Percentiles rank a stretch among this genome's conserved stretches.
Evolutionary conservation across 2,113 vertebrate species (phyloP).

Genomic region (Heterotilapia buettikoferi): DNA sequence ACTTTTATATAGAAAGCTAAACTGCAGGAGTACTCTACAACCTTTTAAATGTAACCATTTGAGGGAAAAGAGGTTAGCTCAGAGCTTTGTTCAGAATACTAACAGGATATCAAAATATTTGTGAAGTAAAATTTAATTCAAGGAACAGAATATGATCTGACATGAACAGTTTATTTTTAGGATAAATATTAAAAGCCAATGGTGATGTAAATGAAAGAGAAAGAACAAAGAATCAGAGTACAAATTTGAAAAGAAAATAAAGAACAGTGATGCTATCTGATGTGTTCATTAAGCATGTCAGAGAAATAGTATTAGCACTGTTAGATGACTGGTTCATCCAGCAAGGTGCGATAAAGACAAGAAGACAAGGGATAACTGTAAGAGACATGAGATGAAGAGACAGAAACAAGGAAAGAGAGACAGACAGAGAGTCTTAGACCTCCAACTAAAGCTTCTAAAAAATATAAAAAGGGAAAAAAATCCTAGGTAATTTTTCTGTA

Average conservation of each 20-base stretch:
- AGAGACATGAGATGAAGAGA: background rate
- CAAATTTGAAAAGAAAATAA: background rate
- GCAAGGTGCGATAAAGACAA: background rate
- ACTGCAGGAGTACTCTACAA: background rate
- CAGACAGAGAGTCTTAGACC: background rate
- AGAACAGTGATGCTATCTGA: background rate
- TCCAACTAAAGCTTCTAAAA: background rate
- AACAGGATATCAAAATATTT: background rate
- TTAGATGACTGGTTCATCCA: constrained; percentile 23
- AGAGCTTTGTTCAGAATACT: background rate
- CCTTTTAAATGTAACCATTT: background rate
- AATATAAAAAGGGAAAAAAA: background rate
- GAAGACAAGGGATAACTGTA: background rate
- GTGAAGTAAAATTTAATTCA: background rate
- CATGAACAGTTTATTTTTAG: background rate
- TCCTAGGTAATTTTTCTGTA: background rate
- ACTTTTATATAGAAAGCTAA: background rate
- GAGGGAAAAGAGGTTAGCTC: background rate
- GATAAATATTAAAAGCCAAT: background rate
- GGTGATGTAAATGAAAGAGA: background rate
- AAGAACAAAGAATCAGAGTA: background rate
- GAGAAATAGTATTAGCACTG: constrained; percentile 21
- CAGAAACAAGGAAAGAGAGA: background rate
- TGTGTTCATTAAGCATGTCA: constrained; percentile 5
- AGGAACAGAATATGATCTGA: background rate